A percentile compares a stretch with the other conserved stretches of the same genome.
phyloP scores from a whole-genome alignment of 2,888 invertebrate species.

The Lamellibrachia columna region DNA sequence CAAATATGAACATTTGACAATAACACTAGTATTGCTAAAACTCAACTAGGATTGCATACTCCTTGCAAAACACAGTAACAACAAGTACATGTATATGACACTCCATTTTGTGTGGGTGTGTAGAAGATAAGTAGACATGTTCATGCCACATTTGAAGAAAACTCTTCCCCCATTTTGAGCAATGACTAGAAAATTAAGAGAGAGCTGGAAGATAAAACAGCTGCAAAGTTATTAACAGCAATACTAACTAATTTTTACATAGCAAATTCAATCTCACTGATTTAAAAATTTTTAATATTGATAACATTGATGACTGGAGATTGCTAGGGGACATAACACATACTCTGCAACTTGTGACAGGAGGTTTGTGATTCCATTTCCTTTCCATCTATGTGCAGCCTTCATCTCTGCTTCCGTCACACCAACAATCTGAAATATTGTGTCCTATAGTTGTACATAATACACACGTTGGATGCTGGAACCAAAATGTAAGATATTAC shows the following conservation, averaged over 20 bases:
- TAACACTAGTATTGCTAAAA: not conserved
- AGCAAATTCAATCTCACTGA: not conserved
- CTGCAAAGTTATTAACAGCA: not conserved
- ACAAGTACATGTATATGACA: not conserved
- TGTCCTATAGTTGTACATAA: not conserved
- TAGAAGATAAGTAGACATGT: not conserved
- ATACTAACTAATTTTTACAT: not conserved
- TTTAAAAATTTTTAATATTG: not conserved
- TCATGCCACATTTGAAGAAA: not conserved
- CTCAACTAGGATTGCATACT: not conserved
- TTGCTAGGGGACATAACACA: not conserved
- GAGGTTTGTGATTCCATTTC: slow-evolving; percentile 33
- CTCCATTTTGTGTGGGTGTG: not conserved
- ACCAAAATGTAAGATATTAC: not conserved
- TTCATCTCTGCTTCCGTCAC: slow-evolving; percentile 36
- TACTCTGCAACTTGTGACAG: slow-evolving; percentile 33
- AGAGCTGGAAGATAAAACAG: not conserved
- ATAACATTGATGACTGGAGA: not conserved
- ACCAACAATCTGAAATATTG: slow-evolving; percentile 33
- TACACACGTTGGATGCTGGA: not conserved
- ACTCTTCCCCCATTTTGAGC: not conserved
- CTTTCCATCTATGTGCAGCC: slow-evolving; percentile 38
- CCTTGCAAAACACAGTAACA: not conserved
- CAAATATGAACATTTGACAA: not conserved
- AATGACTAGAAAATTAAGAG: not conserved